phyloP scores from a whole-genome alignment of 2,888 invertebrate species.

The Iphiclides podalirius region DNA sequence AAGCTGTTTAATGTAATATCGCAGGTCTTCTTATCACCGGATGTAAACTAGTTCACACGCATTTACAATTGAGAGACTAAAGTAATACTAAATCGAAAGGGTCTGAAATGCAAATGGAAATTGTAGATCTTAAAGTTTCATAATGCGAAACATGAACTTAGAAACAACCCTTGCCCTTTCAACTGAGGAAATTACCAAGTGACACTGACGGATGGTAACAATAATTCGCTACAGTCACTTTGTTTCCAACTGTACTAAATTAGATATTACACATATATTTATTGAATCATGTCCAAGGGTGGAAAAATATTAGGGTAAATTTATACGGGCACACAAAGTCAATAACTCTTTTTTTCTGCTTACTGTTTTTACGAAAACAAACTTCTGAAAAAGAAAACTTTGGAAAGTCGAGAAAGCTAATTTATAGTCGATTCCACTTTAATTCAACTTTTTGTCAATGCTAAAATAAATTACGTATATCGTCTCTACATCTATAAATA shows the following conservation, averaged over 20 bases:
- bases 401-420: constrained; percentile 21
- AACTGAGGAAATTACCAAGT: constrained; percentile 65
- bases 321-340: not conserved
- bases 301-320: constrained; percentile 1
- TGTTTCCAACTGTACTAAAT: constrained; percentile 5
- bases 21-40: no score
- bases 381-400: constrained; percentile 15
- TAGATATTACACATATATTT: not conserved
- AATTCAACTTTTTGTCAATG: constrained; percentile 14
- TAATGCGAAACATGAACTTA: constrained; percentile 59
- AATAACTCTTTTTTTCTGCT: constrained; percentile 17
- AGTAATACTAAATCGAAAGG: no score
- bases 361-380: constrained; percentile 14
- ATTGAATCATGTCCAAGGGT: not conserved
- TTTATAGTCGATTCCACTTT: constrained; percentile 22
- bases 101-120: constrained; percentile 27
- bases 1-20: no score
- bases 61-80: no score
- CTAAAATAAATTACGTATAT: constrained; percentile 5
- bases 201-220: constrained; percentile 71
- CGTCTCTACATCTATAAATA: not conserved
- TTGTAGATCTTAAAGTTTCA: constrained; percentile 41
- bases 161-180: constrained; percentile 60
- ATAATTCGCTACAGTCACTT: constrained; percentile 55
- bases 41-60: no score